Base-by-base conservation (phyloP, 2,113 vertebrate species). In the Parus major region DNA sequence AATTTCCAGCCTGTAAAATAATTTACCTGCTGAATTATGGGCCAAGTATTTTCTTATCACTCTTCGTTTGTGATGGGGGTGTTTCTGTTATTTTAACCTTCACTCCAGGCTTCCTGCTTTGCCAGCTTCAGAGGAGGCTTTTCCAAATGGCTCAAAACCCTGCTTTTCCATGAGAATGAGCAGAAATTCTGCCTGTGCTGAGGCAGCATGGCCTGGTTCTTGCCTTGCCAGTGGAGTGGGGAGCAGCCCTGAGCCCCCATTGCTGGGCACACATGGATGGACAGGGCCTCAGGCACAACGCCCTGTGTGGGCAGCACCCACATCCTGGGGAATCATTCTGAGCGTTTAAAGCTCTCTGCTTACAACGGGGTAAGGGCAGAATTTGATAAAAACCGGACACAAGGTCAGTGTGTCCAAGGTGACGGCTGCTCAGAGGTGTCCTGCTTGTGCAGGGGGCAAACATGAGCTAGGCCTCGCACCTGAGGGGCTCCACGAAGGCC, bases 101-200 rank as follows among this genome's bases (percentile, higher is more conserved):
- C 78, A 46, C 96, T 97, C 95, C 96, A 92, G 95, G 44, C 93
- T 96, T 97, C 91, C 95, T 97, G 96, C 96, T 98, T 97, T 98
- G 97, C 97, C 97, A 98, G 96, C 97, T 98, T 98, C 97, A 88
- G 96, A 93, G 83, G 92, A 96, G 95, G 92, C 42, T 75, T 81
- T 83, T 91, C 76, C 88, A 79, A 79, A 79, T 35, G 49, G 60
- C 60, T 79, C 39, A 53, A 53, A 79, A 33, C 94, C 96, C 96
- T 95, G 86, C 96, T 39, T 69, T 63, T 52, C 18, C 41, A 12
- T 2, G 22, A n/a, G 41, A 33, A 70, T 0, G 46, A 87, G 88
- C 91, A 92, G 94, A 86, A 93, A 78, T 76, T 63, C 90, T 93
- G 96, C 95, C 94, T 55, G 78, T 27, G 92, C 60, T 57, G 82